A percentile compares a stretch with the other conserved stretches of the same genome.
phyloP scores from a whole-genome alignment of 2,113 vertebrate genomes.

The Furnarius figulus region DNA sequence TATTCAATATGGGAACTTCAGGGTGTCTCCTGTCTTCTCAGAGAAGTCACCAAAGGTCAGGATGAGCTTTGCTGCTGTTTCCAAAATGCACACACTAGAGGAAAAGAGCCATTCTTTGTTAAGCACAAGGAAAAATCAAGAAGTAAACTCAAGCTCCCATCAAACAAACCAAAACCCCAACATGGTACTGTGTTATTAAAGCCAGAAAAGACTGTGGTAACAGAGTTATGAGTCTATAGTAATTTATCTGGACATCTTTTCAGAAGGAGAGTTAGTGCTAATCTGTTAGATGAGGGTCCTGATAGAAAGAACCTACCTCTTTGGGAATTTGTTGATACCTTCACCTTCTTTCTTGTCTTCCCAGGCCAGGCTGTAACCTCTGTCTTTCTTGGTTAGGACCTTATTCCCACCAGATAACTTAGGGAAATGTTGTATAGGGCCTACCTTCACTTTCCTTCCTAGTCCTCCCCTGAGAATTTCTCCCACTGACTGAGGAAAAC shows the following conservation, averaged over 20 bases:
- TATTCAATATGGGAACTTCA: background rate
- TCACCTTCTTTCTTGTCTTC: background rate
- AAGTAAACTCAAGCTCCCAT: background rate
- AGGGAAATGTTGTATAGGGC: background rate
- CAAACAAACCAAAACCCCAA: fast-evolving
- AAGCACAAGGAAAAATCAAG: background rate
- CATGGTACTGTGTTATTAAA: background rate
- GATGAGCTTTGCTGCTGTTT: background rate
- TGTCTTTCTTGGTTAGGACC: background rate
- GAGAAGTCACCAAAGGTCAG: background rate
- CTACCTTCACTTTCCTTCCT: background rate
- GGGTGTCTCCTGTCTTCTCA: background rate
- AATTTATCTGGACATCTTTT: background rate
- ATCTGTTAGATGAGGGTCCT: background rate
- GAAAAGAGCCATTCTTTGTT: background rate
- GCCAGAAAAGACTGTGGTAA: background rate
- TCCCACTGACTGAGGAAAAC: background rate
- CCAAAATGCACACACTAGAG: background rate
- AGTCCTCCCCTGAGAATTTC: background rate
- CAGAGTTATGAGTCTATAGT: background rate
- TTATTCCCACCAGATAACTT: background rate
- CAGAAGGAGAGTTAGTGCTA: background rate
- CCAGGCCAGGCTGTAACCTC: background rate
- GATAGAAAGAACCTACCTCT: background rate
- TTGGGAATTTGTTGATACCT: background rate